Base-by-base conservation (phyloP, 2,113 vertebrate genomes). In the Eira barbara region DNA sequence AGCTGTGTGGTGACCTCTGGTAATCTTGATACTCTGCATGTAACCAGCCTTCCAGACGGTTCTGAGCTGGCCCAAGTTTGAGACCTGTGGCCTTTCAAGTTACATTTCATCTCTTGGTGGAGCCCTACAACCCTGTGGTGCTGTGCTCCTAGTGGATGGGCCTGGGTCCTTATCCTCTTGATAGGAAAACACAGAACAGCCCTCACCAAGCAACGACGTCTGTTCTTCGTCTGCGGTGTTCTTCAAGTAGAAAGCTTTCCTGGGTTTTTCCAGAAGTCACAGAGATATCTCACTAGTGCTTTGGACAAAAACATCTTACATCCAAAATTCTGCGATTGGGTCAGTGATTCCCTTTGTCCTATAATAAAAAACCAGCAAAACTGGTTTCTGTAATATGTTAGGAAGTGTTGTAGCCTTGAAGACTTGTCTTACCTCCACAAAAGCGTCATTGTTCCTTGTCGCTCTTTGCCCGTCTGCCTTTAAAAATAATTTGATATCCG, bases 301-400 rank as follows among this genome's bases (percentile, higher is more conserved):
- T 84, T 83, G 90, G 79, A 49, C 27, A 49, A 34, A 42, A 20
- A 74, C 42, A 65, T 93, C 69, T 86, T 88, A 49, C 34, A 55
- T 95, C 96, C 92, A 47, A 61, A 94, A 96, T 94, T 74, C 63
- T 83, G 39, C 69, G 2, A 49, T 88, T 71, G 61, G 93, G 42
- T 82, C 82, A 90, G 61, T 90, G 74, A 90, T 81, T 94, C 88
- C 57, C 94, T 95, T 90, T 94, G 96, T 92, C 57, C 6, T 95
- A 39, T 83, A 97, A 95, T 96, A 96, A 97, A 94, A 97, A 98
- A 95, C 83, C 94, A 96, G 96, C 88, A 90, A 94, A 96, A 97
- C 97, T 85, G 90, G 97, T 98, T 98, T 92, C 81, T 57, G 4
- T 91, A 90, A 98, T 94, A 91, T 63, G 92, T 92, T 95, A 74